Conservation (phyloP, 2,888 invertebrate species). For the Eristalis tenax region DNA sequence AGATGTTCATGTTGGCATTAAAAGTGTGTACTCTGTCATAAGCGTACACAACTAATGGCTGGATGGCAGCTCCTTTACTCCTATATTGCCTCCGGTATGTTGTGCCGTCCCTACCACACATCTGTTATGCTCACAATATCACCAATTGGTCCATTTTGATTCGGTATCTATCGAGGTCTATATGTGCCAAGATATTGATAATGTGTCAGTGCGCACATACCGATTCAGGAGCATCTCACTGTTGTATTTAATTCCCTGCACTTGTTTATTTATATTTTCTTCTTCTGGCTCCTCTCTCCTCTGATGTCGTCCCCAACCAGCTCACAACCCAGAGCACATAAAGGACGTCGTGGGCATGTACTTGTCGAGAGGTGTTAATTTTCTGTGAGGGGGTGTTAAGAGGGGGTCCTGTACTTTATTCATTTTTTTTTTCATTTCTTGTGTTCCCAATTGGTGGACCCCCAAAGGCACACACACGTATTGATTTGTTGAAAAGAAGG, state of each 20-base stretch:
- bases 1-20: slow-evolving; percentile 44
- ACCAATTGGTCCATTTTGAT: slow-evolving; percentile 71
- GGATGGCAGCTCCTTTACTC: slow-evolving; percentile 20
- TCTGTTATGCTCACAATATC: slow-evolving; percentile 66
- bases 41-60: slow-evolving; percentile 25
- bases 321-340: background rate
- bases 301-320: background rate
- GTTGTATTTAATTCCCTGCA: slow-evolving; percentile 68
- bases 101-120: slow-evolving; percentile 3
- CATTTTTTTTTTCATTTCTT: slow-evolving; percentile 18
- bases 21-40: background rate
- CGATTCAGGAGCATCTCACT: slow-evolving; percentile 55
- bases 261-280: slow-evolving; percentile 68
- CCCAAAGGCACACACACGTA: slow-evolving; percentile 12
- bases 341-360: slow-evolving; percentile 18
- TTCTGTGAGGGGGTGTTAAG: slow-evolving; percentile 52
- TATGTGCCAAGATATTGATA: slow-evolving; percentile 68
- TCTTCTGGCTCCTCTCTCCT: background rate
- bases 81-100: slow-evolving; percentile 47
- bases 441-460: background rate
- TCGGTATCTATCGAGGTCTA: slow-evolving; percentile 64
- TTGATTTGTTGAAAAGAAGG: slow-evolving; percentile 51
- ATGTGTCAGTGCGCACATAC: slow-evolving; percentile 72
- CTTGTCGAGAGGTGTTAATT: slow-evolving; percentile 59
- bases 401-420: slow-evolving; percentile 11